Conservation (phyloP, 2,113 vertebrate species). For the Zonotrichia leucophrys region DNA sequence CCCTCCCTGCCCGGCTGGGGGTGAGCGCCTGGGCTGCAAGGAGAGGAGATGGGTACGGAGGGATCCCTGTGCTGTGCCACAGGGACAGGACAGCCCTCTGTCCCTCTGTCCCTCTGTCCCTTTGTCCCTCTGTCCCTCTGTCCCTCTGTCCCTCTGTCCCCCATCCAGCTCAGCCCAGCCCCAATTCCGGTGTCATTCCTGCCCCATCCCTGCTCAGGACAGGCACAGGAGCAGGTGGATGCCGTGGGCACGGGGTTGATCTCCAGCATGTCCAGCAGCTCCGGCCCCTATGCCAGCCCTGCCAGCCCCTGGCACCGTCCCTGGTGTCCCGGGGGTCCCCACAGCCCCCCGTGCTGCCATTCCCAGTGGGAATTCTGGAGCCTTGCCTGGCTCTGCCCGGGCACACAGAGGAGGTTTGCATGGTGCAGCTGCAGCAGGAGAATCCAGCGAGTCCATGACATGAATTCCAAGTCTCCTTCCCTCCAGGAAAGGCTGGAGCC, state of each 20-base stretch:
- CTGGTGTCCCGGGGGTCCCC: not conserved
- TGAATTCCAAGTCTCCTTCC: conserved; percentile 18
- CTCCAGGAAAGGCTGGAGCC: conserved; percentile 30
- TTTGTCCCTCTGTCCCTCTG: no score
- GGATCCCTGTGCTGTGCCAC: no score
- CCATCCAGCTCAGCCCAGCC: no score
- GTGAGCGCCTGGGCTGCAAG: not conserved
- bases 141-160: no score
- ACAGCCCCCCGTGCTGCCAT: rapidly evolving
- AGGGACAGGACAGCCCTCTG: no score
- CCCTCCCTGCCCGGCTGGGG: not conserved
- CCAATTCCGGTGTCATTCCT: not conserved
- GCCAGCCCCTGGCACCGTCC: no score
- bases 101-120: not conserved
- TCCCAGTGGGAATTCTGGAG: rapidly evolving
- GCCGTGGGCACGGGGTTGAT: no score
- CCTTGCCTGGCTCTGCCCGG: not conserved
- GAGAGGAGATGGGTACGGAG: rapidly evolving
- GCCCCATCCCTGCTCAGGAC: not conserved
- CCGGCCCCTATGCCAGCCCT: no score
- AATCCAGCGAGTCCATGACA: conserved; percentile 43
- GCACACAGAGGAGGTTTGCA: not conserved
- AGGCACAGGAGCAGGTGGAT: not conserved
- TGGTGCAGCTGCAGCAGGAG: not conserved
- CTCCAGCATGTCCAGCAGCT: no score